Evolutionary conservation across 2,113 vertebrate genomes (phyloP), one percentile per base, ranked within the genome.

Genomic region (Ceuthmochares aereus): DNA sequence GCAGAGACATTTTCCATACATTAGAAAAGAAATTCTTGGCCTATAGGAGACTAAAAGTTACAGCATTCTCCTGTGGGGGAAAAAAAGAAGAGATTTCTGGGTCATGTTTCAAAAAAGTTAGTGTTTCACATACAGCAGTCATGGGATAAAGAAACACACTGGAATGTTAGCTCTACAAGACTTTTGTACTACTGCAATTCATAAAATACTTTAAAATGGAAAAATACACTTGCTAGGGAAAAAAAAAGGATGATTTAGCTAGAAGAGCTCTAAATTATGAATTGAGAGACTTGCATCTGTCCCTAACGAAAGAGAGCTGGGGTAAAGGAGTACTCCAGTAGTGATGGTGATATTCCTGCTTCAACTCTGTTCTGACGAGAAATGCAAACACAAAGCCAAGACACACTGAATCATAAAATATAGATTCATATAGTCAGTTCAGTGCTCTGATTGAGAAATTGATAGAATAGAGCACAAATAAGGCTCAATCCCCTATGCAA

Each of bases 191-290:
- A 25, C 34, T 74, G 55, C 25, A 47, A 32, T 58, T 36, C 14
- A 30, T 63, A 49, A 73, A 47, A 9, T 7, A 25, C 21, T 84
- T 87, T 20, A 56, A 54, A 43, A 59, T 27, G 12, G 15, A 26
- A 55, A 11, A 34, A 7, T 27, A 58, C 0, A 3, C 3, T 54
- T 52, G 2, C 2, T 64, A 30, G n/a, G 5, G 18, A 45, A 45
- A 40, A 40, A 52, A 74, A 52, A 64, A 85, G 7, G 22, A 29
- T 8, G 4, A 3, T 51, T 23, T 62, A 36, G 14, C 26, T 49
- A 32, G 21, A 84, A 75, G 23, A 47, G 2, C 5, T 84, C 6
- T 30, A 45, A 25, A 27, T 56, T 84, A 60, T 26, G 49, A 56
- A 72, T 23, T 45, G 19, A 64, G 21, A 87, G 12, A 18, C 1